A percentile compares a stretch with the other conserved stretches of the same genome.
These are phyloP conservation scores for Acanthornis magna DNA, from an alignment of 2,797 vertebrate genomes.

Conservation along the genomic window DNA sequence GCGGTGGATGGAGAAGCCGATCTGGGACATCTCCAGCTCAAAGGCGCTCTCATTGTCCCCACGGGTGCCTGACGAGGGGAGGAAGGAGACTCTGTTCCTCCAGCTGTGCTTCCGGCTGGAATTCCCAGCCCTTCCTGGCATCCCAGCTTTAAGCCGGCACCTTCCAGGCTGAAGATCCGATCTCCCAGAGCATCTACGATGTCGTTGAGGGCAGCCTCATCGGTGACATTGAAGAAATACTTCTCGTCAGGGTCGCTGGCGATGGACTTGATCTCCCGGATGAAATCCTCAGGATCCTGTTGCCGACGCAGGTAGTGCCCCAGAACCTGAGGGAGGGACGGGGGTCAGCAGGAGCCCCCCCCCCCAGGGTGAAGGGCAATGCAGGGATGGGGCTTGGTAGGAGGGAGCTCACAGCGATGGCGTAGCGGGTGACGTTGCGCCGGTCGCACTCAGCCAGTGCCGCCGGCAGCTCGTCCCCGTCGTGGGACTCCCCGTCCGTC, in stretches of 20 bases:
- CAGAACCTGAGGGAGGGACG: constrained; percentile 80
- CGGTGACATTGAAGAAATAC: constrained; percentile 94
- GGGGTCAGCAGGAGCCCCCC: background rate
- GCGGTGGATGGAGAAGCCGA: constrained; percentile 90
- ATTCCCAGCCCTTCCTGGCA: fast-evolving
- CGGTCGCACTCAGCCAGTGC: constrained; percentile 84
- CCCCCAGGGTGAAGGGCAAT: fast-evolving
- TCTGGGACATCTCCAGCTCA: constrained; percentile 96
- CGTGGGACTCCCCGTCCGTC: constrained; percentile 95
- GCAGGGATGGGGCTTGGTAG: constrained; percentile 13
- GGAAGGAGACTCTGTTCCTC: background rate
- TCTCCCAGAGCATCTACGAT: constrained; percentile 95
- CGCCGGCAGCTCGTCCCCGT: constrained; percentile 86
- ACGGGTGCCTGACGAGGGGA: constrained; percentile 78
- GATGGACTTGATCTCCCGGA: constrained; percentile 90
- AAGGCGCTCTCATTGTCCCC: constrained; percentile 92
- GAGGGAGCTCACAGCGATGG: constrained; percentile 85
- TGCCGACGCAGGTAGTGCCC: constrained; percentile 92
- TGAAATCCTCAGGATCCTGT: constrained; percentile 90
- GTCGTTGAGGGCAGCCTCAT: constrained; percentile 92
- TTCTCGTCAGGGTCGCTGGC: constrained; percentile 93
- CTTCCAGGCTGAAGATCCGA: constrained; percentile 94
- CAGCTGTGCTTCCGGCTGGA: background rate
- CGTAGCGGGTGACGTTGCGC: constrained; percentile 89
- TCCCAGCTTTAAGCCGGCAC: constrained; percentile 52